Evolutionary conservation across 2,888 invertebrate species (phyloP).

Genomic region (Graphium colonna): DNA sequence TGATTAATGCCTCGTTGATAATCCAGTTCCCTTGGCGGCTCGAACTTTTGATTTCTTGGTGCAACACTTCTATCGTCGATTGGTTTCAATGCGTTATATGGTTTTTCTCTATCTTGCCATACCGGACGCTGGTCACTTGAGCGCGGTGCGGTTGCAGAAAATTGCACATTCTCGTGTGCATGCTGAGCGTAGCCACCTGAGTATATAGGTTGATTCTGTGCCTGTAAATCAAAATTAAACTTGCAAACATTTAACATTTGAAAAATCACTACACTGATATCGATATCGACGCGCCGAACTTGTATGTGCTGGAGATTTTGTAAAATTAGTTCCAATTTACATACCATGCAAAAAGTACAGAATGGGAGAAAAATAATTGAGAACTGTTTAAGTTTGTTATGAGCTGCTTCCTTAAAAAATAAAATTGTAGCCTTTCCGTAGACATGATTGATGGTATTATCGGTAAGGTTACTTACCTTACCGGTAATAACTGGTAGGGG

Average conservation of each 20-base stretch:
- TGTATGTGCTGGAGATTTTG: too few species aligned
- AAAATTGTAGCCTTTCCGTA: too few species aligned
- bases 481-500: too few species aligned
- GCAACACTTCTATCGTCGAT: conserved; percentile 46
- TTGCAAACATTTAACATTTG: conserved; percentile 46
- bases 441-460: too few species aligned
- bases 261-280: too few species aligned
- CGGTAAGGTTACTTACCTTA: too few species aligned
- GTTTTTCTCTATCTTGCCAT: conserved; percentile 52
- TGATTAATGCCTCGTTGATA: conserved; percentile 26
- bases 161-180: conserved; percentile 44
- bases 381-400: too few species aligned
- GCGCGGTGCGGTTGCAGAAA: conserved; percentile 36
- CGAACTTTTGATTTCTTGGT: conserved; percentile 33
- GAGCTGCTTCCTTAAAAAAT: too few species aligned
- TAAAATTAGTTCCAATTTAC: too few species aligned
- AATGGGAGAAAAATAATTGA: too few species aligned
- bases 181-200: conserved; percentile 60
- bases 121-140: conserved; percentile 35
- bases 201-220: conserved; percentile 63
- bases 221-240: conserved; percentile 71
- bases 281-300: too few species aligned
- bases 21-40: conserved; percentile 31
- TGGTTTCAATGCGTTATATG: conserved; percentile 36
- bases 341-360: too few species aligned